phyloP scores from a whole-genome alignment of 2,113 vertebrate species.

The Dryoscopus gambensis region DNA sequence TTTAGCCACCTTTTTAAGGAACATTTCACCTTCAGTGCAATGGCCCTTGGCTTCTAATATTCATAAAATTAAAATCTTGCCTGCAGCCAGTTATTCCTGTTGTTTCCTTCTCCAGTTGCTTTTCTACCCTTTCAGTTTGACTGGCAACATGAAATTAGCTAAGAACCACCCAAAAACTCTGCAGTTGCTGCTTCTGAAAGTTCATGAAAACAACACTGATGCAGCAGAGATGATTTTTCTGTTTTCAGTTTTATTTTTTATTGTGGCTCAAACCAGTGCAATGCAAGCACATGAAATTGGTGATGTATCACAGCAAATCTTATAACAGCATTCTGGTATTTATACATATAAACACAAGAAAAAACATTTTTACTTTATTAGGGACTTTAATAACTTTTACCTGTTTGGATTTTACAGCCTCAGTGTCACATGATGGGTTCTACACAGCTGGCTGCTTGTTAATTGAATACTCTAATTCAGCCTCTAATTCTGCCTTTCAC shows the following conservation, averaged over 20 bases:
- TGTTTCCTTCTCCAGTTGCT: background rate
- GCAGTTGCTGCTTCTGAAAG: background rate
- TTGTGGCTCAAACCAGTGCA: background rate
- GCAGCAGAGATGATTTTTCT: background rate
- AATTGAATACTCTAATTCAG: conserved; percentile 36
- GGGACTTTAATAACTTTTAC: background rate
- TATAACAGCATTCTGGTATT: background rate
- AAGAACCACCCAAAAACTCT: background rate
- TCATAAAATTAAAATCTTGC: conserved; percentile 34
- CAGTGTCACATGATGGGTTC: background rate
- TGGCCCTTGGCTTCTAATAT: conserved; percentile 14
- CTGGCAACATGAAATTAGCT: background rate
- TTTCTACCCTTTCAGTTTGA: background rate
- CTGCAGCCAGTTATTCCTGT: background rate
- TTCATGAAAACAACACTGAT: background rate
- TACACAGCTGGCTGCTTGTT: conserved; percentile 25
- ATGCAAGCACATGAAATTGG: background rate
- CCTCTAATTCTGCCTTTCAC: conserved; percentile 14
- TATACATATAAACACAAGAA: background rate
- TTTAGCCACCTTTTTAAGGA: background rate
- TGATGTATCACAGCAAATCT: background rate
- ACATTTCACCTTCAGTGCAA: conserved; percentile 14
- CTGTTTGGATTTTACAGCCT: background rate
- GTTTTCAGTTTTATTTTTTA: background rate
- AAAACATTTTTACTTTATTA: background rate